Conservation (phyloP, 2,888 invertebrate genomes). For the Melieria crassipennis region DNA sequence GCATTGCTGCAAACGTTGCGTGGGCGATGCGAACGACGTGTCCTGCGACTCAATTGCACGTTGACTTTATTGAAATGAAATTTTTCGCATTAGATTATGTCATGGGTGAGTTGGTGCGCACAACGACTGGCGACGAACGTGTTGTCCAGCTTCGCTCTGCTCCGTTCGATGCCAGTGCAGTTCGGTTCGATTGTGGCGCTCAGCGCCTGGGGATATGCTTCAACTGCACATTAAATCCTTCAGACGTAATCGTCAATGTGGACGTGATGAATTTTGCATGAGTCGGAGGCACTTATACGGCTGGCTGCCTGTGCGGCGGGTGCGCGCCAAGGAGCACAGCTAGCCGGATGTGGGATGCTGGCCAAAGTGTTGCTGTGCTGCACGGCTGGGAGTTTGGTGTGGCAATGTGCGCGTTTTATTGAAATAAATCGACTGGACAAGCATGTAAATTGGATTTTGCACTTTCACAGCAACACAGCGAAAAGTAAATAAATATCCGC, state of each 20-base stretch:
- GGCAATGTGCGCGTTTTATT: constrained; percentile 42
- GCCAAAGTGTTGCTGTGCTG: constrained; percentile 22
- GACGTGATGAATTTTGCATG: constrained; percentile 30
- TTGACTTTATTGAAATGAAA: constrained; percentile 9
- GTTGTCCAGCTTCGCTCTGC: background rate
- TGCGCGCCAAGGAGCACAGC: no score
- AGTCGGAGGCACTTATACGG: background rate
- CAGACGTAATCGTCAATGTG: constrained; percentile 40
- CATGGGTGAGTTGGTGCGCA: no score
- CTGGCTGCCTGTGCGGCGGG: no score
- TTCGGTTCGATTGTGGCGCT: background rate
- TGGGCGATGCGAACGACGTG: no score
- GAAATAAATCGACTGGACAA: constrained; percentile 49
- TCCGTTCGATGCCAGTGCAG: background rate
- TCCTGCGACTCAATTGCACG: constrained; percentile 7
- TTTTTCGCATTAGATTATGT: constrained; percentile 18
- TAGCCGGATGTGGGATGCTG: background rate
- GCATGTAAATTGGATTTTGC: constrained; percentile 47
- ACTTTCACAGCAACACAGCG: constrained; percentile 22
- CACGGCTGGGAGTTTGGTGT: constrained; percentile 31
- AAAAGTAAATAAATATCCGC: no score
- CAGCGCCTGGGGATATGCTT: background rate
- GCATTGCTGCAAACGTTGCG: no score
- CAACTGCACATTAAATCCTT: constrained; percentile 41
- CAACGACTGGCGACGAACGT: no score